Conservation (phyloP, 2,888 invertebrate species). For the Bhutanitis thaidina region DNA sequence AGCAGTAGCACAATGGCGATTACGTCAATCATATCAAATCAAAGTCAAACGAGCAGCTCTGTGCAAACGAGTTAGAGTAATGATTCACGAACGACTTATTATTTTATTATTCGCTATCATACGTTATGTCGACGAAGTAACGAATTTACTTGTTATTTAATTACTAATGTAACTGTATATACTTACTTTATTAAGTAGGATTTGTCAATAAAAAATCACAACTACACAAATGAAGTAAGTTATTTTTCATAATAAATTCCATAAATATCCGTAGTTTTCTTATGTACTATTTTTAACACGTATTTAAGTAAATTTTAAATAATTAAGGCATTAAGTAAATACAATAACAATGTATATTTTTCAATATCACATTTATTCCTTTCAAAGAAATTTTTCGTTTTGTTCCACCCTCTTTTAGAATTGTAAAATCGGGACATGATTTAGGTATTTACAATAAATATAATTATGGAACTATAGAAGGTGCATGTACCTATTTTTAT, state of each 20-base stretch:
- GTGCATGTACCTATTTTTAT: too few relatives aligned
- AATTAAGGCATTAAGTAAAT: too few relatives aligned
- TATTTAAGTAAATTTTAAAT: too few relatives aligned
- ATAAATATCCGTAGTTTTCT: too few relatives aligned
- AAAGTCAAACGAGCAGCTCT: constrained; percentile 10
- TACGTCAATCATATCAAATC: constrained; percentile 13
- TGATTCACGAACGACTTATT: too few relatives aligned
- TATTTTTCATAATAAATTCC: neutral
- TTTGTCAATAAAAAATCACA: neutral
- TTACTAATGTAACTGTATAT: neutral
- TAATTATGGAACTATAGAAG: too few relatives aligned
- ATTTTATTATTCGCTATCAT: neutral
- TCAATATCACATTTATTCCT: too few relatives aligned
- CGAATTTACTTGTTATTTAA: neutral
- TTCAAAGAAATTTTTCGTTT: too few relatives aligned
- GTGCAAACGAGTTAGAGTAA: neutral
- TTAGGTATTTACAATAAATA: too few relatives aligned
- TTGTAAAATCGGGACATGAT: neutral
- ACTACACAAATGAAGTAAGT: constrained; percentile 31
- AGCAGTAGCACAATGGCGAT: constrained; percentile 16
- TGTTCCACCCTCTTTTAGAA: neutral
- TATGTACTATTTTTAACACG: too few relatives aligned
- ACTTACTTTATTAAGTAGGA: constrained; percentile 6
- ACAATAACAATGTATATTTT: too few relatives aligned
- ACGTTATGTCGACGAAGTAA: constrained; percentile 4